Evolutionary conservation across 2,113 vertebrate genomes (phyloP), one percentile per base, ranked within the genome.

Genomic region (Microtus montanus): DNA sequence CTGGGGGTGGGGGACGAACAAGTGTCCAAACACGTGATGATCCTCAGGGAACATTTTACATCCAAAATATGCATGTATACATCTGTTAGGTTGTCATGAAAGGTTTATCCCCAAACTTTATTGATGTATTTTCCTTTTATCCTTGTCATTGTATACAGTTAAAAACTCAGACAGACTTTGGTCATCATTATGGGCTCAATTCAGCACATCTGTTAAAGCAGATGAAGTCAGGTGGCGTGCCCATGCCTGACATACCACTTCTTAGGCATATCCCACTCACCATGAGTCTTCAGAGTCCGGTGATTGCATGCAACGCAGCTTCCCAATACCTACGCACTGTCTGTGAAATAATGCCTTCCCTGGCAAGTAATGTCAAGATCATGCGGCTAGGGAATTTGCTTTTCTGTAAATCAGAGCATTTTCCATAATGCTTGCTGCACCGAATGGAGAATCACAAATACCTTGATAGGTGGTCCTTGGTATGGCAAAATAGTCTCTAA

Each of bases 381-480:
- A 33, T 85, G 71, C 73, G 30, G 79, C 95, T 90, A 17, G 14
- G 66, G 71, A 94, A 85, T 95, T 93, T 90, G 66, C 80, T 73
- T 94, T 96, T 95, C 84, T 90, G 26, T 90, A 92, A 93, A 94
- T 92, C 64, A 66, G 90, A 75, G 75, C 89, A 91, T 58, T 97
- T 97, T 75, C 70, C 74, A 83, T 95, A 73, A 89, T 89, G 75
- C 63, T 92, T 86, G 63, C 64, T 84, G 87, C 75, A 87, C 38
- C 95, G 90, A 97, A 89, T 89, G 13, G 74, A 91, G 63, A 93
- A 87, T 58, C 82, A 96, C 85, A 96, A 96, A 95, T 97, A 92
- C 77, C 92, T 85, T 96, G 88, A 89, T 95, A 94, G 96, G 95
- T 97, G 94, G 93, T 95, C 92, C 83, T 96, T 78, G 78, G 93